Base-by-base conservation (phyloP, 2,888 invertebrate species). In the Galerucella calmariensis region DNA sequence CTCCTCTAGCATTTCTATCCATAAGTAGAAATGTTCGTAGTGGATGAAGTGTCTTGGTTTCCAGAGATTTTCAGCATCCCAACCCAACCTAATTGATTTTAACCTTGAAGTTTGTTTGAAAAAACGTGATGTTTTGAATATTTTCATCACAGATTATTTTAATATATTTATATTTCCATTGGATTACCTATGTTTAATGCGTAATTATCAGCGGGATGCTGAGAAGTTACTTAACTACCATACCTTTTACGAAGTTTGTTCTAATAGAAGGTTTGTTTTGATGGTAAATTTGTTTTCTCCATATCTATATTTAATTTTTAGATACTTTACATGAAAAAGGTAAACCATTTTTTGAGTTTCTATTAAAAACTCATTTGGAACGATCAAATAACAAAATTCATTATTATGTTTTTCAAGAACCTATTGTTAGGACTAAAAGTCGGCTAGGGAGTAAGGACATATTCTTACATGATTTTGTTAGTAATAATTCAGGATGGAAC, bases 161-260 rank as follows among this genome's bases (percentile, higher is more conserved):
- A 2, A 9, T 44, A 46, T 48, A 11, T 35, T 27, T 11, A 35
- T 14, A 66, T 67, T 58, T 35, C 41, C 58, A 72, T 69, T 20
- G 20, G 20, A 20, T 20, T 66, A 69, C 56, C 46, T 24, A 35
- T 24, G 14, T 14, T 61, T 24, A 63, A n/a, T 69, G 8, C 27
- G 20, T 44, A 56, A 74, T 75, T 72, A 69, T 53, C 53, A 76
- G 63, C 65, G 79, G 6, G 78, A 86, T 86, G 86, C 81, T 86
- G 75, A 83, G 79, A 67, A 82, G 82, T 59, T 80, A 84, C 78
- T 81, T 86, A 73, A 84, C 83, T 68, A 76, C 81, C 46, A 24
- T 80, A 16, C 86, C 86, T 3, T 81, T 77, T 61, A 81, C 85
- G 0, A 86, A 86, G 81, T 85, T 86, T 76, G 77, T 86, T 16